Conservation (phyloP, 2,888 invertebrate genomes). For the Tanypteryx hageni region DNA sequence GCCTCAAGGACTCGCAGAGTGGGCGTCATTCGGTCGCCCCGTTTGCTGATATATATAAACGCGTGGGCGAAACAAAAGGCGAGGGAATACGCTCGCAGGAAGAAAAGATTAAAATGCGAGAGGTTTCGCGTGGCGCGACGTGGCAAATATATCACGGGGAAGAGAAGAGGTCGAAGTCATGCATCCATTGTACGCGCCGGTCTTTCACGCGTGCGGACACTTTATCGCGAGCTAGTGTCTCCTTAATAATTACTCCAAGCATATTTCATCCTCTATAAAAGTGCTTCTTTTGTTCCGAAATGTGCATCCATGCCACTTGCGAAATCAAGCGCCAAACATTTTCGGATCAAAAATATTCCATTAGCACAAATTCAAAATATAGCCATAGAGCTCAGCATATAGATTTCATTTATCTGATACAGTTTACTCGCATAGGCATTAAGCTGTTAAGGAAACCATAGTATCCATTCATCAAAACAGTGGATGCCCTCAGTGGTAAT, state of each 20-base stretch:
- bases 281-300: no score
- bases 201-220: neutral
- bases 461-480: no score
- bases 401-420: no score
- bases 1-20: neutral
- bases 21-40: neutral
- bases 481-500: no score
- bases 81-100: neutral
- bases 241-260: neutral
- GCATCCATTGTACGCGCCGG: neutral
- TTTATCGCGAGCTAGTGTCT: neutral
- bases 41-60: neutral
- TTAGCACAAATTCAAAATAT: no score
- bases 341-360: no score
- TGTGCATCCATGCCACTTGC: no score
- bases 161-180: neutral
- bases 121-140: neutral
- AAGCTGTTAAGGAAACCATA: no score
- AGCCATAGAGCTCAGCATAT: no score
- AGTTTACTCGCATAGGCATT: no score
- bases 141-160: conserved; percentile 1
- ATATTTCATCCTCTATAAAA: neutral
- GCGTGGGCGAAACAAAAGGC: conserved; percentile 18
- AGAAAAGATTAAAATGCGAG: neutral
- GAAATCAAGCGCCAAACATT: no score